Evolutionary conservation across 1,140 invertebrate species (phyloP).

Genomic region (Asobara japonica): DNA sequence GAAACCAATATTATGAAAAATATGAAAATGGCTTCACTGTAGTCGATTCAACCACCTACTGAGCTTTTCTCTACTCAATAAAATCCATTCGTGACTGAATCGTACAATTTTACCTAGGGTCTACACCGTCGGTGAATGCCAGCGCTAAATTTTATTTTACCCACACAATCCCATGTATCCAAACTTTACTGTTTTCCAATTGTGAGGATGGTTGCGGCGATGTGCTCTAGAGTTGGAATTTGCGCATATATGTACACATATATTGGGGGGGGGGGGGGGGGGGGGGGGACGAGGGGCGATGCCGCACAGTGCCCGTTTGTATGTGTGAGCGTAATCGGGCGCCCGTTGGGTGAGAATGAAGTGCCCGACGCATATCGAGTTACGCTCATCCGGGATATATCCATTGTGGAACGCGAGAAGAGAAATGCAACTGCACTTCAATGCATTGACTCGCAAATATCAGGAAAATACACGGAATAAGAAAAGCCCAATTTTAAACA

Average conservation of each 20-base stretch:
- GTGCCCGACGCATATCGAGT: slow-evolving; percentile 34
- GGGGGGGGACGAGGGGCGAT: neutral
- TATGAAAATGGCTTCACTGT: too few relatives aligned
- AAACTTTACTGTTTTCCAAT: slow-evolving; percentile 43
- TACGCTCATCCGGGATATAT: slow-evolving; percentile 36
- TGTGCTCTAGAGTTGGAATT: neutral
- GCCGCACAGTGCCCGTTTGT: slow-evolving; percentile 26
- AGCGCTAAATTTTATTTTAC: slow-evolving; percentile 39
- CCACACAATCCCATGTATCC: neutral
- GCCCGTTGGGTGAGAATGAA: slow-evolving; percentile 30
- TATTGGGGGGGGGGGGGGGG: neutral
- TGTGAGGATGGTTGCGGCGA: slow-evolving; percentile 22
- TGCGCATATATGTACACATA: neutral
- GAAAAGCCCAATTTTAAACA: neutral
- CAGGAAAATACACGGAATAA: neutral
- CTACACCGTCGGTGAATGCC: neutral
- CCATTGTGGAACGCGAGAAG: slow-evolving; percentile 6
- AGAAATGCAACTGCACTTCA: neutral
- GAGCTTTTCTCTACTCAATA: slow-evolving; percentile 27
- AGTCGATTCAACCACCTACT: too few relatives aligned
- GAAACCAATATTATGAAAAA: too few relatives aligned
- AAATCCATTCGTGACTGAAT: slow-evolving; percentile 35
- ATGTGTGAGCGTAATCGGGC: slow-evolving; percentile 31
- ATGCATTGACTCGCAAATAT: neutral
- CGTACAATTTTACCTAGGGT: slow-evolving; percentile 35